Evolutionary conservation across 1,140 invertebrate species (phyloP).

Genomic region (Drosophila funebris): DNA sequence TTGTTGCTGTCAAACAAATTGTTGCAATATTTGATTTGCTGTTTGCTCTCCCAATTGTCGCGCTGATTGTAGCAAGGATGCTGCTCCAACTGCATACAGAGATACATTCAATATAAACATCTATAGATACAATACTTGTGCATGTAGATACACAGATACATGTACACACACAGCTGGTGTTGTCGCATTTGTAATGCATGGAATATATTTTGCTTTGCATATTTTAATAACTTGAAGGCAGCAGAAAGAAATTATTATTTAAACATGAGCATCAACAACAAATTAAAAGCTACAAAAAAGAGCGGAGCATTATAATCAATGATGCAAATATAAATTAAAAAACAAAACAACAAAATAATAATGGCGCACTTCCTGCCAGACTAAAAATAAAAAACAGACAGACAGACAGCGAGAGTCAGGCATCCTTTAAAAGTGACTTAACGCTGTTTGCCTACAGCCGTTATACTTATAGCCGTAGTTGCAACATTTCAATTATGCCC

Average conservation of each 20-base stretch:
- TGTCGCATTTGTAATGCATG: constrained; percentile 66
- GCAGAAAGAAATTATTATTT: constrained; percentile 51
- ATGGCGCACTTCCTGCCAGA: constrained; percentile 60
- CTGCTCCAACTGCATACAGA: background rate
- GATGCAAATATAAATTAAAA: constrained; percentile 58
- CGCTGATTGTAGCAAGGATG: constrained; percentile 49
- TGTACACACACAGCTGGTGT: background rate
- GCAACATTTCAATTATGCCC: constrained; percentile 68
- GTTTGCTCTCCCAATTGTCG: constrained; percentile 59
- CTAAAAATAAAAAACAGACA: background rate
- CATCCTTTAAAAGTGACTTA: constrained; percentile 11
- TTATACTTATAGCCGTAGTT: background rate
- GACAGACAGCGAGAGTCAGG: background rate
- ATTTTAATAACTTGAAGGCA: constrained; percentile 40
- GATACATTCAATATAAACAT: background rate
- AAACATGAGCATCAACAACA: constrained; percentile 57
- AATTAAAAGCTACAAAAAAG: constrained; percentile 4
- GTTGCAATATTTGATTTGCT: constrained; percentile 69
- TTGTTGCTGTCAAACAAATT: constrained; percentile 48
- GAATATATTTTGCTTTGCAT: constrained; percentile 72
- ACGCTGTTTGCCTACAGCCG: background rate
- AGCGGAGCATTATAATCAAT: constrained; percentile 21
- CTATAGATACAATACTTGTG: too few relatives aligned
- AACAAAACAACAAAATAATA: too few relatives aligned
- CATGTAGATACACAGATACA: background rate